These are phyloP conservation scores for Mobula hypostoma DNA, from an alignment of 2,113 vertebrate species.

Conservation along the genomic window DNA sequence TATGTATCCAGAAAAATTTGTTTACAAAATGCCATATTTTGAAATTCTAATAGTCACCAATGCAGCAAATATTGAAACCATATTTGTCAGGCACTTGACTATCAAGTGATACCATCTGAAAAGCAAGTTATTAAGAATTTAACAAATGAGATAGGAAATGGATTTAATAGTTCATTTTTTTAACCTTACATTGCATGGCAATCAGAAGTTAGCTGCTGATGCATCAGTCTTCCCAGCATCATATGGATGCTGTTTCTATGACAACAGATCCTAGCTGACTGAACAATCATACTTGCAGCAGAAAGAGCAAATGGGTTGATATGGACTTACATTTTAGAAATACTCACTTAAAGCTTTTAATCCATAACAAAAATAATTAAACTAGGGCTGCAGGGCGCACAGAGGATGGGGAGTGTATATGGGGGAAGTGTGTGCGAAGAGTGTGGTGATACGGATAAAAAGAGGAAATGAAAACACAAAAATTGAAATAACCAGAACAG, in stretches of 20 bases:
- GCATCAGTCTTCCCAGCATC: slow-evolving; percentile 9
- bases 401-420: no score
- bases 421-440: background rate
- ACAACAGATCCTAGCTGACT: slow-evolving; percentile 26
- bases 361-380: background rate
- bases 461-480: background rate
- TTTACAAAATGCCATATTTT: background rate
- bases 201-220: background rate
- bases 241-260: slow-evolving; percentile 20
- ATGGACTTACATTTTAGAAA: background rate
- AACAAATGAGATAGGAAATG: background rate
- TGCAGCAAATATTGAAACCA: background rate
- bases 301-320: background rate
- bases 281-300: background rate
- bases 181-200: background rate
- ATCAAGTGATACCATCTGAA: background rate
- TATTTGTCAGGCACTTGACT: background rate
- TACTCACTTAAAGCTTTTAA: background rate
- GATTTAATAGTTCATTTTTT: background rate
- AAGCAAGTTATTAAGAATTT: background rate
- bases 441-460: background rate
- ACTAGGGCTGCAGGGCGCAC: background rate
- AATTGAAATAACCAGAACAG: background rate
- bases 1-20: background rate
- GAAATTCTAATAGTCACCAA: background rate